Percentiles rank a stretch among this genome's conserved stretches.
phyloP scores from a whole-genome alignment of 2,888 invertebrate genomes.

The Macropis europaea region DNA sequence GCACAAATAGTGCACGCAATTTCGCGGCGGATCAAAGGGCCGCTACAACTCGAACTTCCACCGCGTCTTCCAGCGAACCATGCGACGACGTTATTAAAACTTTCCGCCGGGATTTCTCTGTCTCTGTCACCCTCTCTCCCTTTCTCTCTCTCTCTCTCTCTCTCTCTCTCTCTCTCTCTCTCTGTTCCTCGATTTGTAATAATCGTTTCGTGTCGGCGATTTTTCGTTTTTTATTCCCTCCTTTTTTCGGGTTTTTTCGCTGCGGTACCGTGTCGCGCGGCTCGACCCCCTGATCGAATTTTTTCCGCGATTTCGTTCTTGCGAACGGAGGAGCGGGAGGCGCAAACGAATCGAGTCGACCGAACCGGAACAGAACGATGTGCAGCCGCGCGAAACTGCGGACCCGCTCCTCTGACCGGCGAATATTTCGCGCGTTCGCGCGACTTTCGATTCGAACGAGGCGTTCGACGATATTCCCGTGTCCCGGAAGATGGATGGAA shows the following conservation, averaged over 20 bases:
- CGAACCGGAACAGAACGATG: not conserved
- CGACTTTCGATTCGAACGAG: too few species aligned
- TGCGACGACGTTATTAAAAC: slow-evolving; percentile 25
- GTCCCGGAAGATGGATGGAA: too few species aligned
- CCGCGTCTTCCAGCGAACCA: not conserved
- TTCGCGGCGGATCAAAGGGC: slow-evolving; percentile 21
- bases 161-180: too few species aligned
- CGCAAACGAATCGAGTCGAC: not conserved
- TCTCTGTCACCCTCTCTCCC: too few species aligned
- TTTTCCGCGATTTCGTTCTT: not conserved
- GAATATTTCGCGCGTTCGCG: slow-evolving; percentile 21
- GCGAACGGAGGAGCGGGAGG: not conserved
- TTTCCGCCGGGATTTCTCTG: not conserved
- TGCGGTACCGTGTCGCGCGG: not conserved
- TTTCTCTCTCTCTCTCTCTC: too few species aligned
- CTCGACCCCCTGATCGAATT: not conserved
- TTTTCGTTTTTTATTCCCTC: not conserved
- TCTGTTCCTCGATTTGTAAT: too few species aligned
- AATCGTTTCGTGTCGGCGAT: not conserved
- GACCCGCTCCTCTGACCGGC: slow-evolving; percentile 12
- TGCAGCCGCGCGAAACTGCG: slow-evolving; percentile 26
- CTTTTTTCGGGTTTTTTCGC: not conserved
- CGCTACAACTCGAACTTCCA: slow-evolving; percentile 16
- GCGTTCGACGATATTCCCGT: too few species aligned
- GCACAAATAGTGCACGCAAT: slow-evolving; percentile 11